These are phyloP conservation scores for Araneus ventricosus DNA, from an alignment of 1,140 invertebrate species.

Conservation along the genomic window DNA sequence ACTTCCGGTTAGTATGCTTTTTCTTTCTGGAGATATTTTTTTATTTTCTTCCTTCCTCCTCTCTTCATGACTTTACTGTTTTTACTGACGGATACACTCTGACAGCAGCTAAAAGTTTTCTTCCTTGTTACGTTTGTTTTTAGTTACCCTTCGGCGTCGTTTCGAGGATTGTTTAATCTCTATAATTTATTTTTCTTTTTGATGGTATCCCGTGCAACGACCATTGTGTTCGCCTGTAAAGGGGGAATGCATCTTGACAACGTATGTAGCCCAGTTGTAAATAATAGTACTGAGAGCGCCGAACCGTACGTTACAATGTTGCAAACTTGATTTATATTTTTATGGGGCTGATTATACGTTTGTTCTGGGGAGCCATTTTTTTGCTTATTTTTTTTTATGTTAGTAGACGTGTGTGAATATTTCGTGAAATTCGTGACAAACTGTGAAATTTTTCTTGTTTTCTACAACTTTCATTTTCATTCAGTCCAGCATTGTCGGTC, in stretches of 20 bases:
- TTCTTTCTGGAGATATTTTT: background rate
- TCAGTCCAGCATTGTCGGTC: background rate
- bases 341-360: slow-evolving; percentile 1
- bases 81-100: background rate
- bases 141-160: slow-evolving; percentile 17
- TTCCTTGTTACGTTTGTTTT: slow-evolving; percentile 54
- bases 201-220: background rate
- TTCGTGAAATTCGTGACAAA: background rate
- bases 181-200: slow-evolving; percentile 54
- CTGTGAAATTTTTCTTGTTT: background rate
- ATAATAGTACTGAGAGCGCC: slow-evolving; percentile 31
- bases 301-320: slow-evolving; percentile 24
- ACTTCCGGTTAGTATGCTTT: slow-evolving; percentile 69
- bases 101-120: slow-evolving; percentile 33
- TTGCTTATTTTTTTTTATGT: background rate
- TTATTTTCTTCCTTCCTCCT: slow-evolving; percentile 2
- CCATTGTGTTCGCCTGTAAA: slow-evolving; percentile 18
- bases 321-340: slow-evolving; percentile 12
- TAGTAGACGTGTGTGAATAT: background rate
- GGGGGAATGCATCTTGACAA: background rate
- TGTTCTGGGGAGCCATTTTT: background rate
- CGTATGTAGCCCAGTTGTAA: background rate
- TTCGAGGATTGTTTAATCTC: slow-evolving; percentile 24
- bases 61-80: slow-evolving; percentile 26
- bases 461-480: background rate